These are phyloP conservation scores for Pomacea maculata DNA, from an alignment of 1,140 invertebrate genomes.

Conservation along the genomic window DNA sequence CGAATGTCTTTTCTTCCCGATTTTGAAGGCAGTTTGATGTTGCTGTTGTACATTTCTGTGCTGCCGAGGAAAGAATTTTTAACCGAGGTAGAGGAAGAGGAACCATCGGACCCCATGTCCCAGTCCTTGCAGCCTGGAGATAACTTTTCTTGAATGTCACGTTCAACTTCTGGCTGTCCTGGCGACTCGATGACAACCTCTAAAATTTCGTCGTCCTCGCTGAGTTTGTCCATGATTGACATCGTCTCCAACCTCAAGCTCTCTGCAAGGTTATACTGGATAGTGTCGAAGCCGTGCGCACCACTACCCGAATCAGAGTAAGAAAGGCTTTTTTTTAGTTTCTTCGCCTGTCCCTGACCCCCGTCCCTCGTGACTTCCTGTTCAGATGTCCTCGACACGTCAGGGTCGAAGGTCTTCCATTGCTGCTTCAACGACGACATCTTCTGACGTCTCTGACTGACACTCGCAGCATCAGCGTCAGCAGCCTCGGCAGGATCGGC, in stretches of 20 bases:
- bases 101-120: too few relatives aligned
- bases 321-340: not conserved
- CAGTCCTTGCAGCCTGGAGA: too few relatives aligned
- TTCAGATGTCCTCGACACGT: not conserved
- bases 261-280: not conserved
- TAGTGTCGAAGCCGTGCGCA: not conserved
- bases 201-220: constrained; percentile 18
- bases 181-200: constrained; percentile 18
- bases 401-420: constrained; percentile 1
- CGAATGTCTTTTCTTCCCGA: too few relatives aligned
- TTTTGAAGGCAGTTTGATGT: too few relatives aligned
- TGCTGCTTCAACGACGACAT: not conserved
- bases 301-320: not conserved
- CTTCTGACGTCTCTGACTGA: not conserved
- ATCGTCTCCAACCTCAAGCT: constrained; percentile 6
- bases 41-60: too few relatives aligned
- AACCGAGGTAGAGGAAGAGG: too few relatives aligned
- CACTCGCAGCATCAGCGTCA: too few relatives aligned
- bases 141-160: too few relatives aligned
- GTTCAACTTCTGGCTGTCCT: not conserved
- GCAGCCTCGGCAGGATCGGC: not conserved
- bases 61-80: too few relatives aligned
- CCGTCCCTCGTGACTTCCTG: not conserved
- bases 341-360: not conserved
- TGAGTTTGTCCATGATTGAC: constrained; percentile 23